These are phyloP conservation scores for Pandemis cinnamomeana DNA, from an alignment of 2,888 invertebrate species.

Conservation along the genomic window DNA sequence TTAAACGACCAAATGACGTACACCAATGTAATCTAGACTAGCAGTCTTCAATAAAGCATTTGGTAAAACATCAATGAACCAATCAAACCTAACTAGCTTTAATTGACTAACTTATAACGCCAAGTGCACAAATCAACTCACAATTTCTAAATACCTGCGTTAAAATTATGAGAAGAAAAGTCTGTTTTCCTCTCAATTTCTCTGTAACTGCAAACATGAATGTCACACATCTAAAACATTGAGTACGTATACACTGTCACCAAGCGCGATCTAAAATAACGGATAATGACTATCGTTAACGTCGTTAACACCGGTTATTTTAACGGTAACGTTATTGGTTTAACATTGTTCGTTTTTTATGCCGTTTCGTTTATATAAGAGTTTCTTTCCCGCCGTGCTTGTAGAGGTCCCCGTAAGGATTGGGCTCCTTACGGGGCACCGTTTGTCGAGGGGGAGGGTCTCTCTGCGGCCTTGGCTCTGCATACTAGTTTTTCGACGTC, in stretches of 20 bases:
- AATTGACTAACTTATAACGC: conserved; percentile 31
- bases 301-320: conserved; percentile 38
- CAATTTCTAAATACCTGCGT: conserved; percentile 30
- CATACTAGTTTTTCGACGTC: conserved; percentile 92
- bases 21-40: conserved; percentile 28
- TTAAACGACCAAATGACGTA: conserved; percentile 10
- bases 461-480: conserved; percentile 73
- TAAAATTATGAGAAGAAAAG: conserved; percentile 31
- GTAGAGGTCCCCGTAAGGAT: conserved; percentile 57
- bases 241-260: conserved; percentile 71
- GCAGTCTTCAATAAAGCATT: conserved; percentile 33
- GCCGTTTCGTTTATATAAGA: conserved; percentile 66
- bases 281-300: conserved; percentile 43
- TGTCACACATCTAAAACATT: conserved; percentile 42
- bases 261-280: conserved; percentile 56
- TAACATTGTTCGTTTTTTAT: conserved; percentile 56
- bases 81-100: neutral
- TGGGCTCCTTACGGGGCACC: conserved; percentile 45
- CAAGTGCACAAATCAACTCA: conserved; percentile 25
- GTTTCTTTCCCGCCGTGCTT: conserved; percentile 79
- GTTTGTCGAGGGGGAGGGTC: conserved; percentile 67
- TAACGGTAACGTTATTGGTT: conserved; percentile 38
- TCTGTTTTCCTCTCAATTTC: conserved; percentile 31
- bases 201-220: conserved; percentile 31
- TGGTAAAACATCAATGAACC: conserved; percentile 6